Base-by-base conservation (phyloP, 1,140 invertebrate species). In the Drosophila mauritiana region DNA sequence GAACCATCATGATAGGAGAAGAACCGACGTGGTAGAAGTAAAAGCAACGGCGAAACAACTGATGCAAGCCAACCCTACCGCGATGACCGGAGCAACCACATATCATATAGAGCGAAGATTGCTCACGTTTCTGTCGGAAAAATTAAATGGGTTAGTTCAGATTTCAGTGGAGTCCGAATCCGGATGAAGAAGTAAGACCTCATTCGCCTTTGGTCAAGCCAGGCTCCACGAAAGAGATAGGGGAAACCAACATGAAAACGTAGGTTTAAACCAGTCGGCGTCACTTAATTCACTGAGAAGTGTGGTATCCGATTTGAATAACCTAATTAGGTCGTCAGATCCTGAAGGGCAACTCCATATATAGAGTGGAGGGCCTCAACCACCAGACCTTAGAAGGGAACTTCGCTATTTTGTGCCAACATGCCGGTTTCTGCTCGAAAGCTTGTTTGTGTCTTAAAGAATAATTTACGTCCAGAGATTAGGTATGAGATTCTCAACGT, bases 401-500 rank as follows among this genome's bases (percentile, higher is more conserved):
- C 36, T 37, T 37, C 4, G 10, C 11, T 11, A 2, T 37, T 0
- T 8, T 11, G 34, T 36, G 11, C 34, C 8, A 8, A 36, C 8
- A 36, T 36, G 34, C 4, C 34, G 10, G 34, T 36, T 7, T 12
- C 49, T 5, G 10, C 48, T 31, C 48, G 25, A 11, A 49, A 49
- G 8, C 46, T 49, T 10, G 25, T 34, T 2, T 27, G 27, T 15
- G 25, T 51, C 13, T 8, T 51, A 34, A 51, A 15, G 25, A 51
- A 51, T 34, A 51, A 49, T 7, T 49, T 43, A 20, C 42, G 17
- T 7, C 27, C 27, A 15, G 25, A 34, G 8, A 51, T 51, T 3
- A 31, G 25, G 48, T n/a, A 51, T 12, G 48, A 12, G 4, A 51
- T 51, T 51, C 48, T 51, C 10, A 51, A 51, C 48, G 25, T 34